Evolutionary conservation across 1,140 invertebrate species (phyloP).

Genomic region (Cydia splendana): DNA sequence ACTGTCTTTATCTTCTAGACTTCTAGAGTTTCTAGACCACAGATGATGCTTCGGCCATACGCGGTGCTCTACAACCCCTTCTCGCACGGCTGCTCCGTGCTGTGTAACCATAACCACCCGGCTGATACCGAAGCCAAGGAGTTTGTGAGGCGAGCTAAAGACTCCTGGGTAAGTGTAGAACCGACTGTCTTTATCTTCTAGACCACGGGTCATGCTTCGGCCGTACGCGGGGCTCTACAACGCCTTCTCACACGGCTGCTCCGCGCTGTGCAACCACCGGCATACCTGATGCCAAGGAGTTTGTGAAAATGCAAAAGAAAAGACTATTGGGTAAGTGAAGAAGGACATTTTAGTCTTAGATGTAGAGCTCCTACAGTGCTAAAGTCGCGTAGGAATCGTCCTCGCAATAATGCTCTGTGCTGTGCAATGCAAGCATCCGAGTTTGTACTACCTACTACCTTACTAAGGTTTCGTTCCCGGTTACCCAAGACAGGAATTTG

Average conservation of each 20-base stretch:
- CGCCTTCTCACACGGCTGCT: constrained; percentile 88
- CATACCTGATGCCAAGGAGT: constrained; percentile 86
- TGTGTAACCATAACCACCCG: constrained; percentile 93
- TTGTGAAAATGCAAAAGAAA: no score
- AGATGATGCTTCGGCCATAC: constrained; percentile 84
- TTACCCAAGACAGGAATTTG: no score
- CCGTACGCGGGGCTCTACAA: constrained; percentile 90
- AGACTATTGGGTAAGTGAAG: constrained; percentile 84
- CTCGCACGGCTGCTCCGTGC: constrained; percentile 87
- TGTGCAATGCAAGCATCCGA: constrained; percentile 89
- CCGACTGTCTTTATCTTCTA: not conserved
- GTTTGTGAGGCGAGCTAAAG: constrained; percentile 85
- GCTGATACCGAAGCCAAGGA: constrained; percentile 87
- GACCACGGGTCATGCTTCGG: constrained; percentile 77
- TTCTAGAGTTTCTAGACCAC: not conserved
- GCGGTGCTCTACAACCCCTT: constrained; percentile 90
- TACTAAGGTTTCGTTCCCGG: no score
- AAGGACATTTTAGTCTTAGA: no score
- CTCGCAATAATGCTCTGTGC: constrained; percentile 87
- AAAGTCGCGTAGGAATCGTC: constrained; percentile 51
- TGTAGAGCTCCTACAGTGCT: no score
- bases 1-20: not conserved
- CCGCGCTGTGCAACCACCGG: constrained; percentile 90
- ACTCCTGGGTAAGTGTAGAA: constrained; percentile 82
- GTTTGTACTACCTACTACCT: constrained; percentile 78